Evolutionary conservation across 2,797 vertebrate species (phyloP).

Genomic region (Typhlichthys eigenmanni): DNA sequence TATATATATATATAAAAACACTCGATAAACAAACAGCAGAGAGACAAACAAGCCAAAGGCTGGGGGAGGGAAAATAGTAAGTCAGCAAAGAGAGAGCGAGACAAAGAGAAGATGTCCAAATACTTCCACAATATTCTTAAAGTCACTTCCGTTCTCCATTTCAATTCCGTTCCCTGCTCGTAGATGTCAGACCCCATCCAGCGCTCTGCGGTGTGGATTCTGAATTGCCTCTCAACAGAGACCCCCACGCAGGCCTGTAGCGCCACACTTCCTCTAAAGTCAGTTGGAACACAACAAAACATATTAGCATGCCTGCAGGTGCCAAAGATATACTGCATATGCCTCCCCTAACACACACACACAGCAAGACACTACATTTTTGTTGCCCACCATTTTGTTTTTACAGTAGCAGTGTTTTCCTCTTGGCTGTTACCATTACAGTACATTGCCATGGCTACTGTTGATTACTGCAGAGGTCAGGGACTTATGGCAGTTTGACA

Average conservation of each 20-base stretch:
- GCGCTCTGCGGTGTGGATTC: background rate
- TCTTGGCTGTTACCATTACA: background rate
- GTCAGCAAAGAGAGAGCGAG: background rate
- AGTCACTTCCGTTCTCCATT: background rate
- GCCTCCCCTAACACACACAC: background rate
- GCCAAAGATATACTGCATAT: background rate
- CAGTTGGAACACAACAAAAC: background rate
- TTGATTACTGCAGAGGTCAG: constrained; percentile 7
- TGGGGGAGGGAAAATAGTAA: too few species aligned
- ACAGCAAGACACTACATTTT: too few species aligned
- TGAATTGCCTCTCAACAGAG: constrained; percentile 1
- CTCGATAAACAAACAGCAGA: too few species aligned
- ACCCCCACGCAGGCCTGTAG: background rate
- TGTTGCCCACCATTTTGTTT: too few species aligned
- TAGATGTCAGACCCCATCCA: background rate
- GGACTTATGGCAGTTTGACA: background rate
- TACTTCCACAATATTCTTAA: background rate
- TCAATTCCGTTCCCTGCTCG: background rate
- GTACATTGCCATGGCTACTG: background rate
- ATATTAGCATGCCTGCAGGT: constrained; percentile 1
- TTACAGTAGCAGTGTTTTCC: background rate
- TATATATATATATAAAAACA: too few species aligned
- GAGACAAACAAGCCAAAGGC: background rate
- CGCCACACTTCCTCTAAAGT: background rate
- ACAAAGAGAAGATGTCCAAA: background rate